Percentiles rank a stretch among this genome's conserved stretches.
Evolutionary conservation across 2,113 vertebrate genomes (phyloP).

Genomic region (Anguilla japonica): DNA sequence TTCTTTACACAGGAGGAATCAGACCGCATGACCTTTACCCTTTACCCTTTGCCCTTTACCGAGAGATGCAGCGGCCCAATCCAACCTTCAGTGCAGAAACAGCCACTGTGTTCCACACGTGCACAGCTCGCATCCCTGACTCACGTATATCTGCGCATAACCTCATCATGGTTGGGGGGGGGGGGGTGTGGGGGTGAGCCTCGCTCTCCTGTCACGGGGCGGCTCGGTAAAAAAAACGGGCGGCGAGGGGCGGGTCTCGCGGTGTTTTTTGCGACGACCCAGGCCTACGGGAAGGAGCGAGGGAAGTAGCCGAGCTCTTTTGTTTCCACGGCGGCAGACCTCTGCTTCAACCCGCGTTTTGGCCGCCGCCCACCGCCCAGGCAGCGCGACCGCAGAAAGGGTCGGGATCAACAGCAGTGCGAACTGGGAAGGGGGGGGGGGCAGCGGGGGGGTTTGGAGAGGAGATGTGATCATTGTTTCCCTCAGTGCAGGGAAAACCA

Average conservation of each 20-base stretch:
- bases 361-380: background rate
- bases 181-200: too few relatives aligned
- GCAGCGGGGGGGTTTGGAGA: background rate
- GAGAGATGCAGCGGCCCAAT: background rate
- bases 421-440: background rate
- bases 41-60: background rate
- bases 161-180: background rate
- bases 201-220: background rate
- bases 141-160: background rate
- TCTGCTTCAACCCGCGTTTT: background rate
- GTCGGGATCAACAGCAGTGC: background rate
- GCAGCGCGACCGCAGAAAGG: background rate
- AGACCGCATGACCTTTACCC: background rate
- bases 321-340: background rate
- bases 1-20: background rate
- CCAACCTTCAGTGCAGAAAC: background rate
- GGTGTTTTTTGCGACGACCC: background rate
- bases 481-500: background rate
- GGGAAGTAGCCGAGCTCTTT: background rate
- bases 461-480: constrained; percentile 5
- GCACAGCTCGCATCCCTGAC: too few relatives aligned
- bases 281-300: background rate
- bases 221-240: too few relatives aligned
- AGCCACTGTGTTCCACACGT: too few relatives aligned
- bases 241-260: background rate